These are phyloP conservation scores for Anagrus nilaparvatae DNA, from an alignment of 1,140 invertebrate genomes.

Conservation along the genomic window DNA sequence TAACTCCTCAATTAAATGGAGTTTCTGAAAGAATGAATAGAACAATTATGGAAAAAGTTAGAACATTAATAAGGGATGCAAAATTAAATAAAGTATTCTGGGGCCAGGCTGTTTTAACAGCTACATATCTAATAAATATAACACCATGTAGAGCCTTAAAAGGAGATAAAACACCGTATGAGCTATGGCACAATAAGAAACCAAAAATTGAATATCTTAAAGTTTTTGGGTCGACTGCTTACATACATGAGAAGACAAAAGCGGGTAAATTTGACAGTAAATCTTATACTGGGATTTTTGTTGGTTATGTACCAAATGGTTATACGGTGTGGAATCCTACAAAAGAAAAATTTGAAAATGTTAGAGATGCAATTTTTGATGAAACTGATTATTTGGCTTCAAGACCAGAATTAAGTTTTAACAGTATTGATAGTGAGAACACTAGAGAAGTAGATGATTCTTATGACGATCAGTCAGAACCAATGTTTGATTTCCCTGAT, in stretches of 20 bases:
- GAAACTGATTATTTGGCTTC: conserved; percentile 27
- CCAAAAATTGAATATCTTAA: conserved; percentile 37
- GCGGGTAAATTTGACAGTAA: conserved; percentile 35
- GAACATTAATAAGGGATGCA: conserved; percentile 30
- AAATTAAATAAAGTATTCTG: conserved; percentile 28
- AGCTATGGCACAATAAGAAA: conserved; percentile 38
- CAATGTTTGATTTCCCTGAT: too few species aligned
- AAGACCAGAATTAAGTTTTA: too few species aligned
- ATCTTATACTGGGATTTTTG: too few species aligned
- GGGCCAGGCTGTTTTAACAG: conserved; percentile 33
- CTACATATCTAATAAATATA: conserved; percentile 38
- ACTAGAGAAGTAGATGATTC: too few species aligned
- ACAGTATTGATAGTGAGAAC: too few species aligned
- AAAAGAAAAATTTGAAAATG: conserved; percentile 26
- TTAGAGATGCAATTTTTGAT: conserved; percentile 33
- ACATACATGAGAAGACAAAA: conserved; percentile 34
- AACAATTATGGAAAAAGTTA: conserved; percentile 37
- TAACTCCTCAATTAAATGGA: conserved; percentile 43
- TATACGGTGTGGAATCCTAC: conserved; percentile 32
- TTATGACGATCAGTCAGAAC: too few species aligned
- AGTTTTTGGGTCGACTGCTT: conserved; percentile 39
- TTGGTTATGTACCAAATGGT: too few species aligned
- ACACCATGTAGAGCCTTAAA: conserved; percentile 31
- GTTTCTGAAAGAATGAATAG: conserved; percentile 39
- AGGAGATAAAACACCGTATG: conserved; percentile 34